phyloP scores from a whole-genome alignment of 2,797 vertebrate species.

The Gadopsis bispinosus region DNA sequence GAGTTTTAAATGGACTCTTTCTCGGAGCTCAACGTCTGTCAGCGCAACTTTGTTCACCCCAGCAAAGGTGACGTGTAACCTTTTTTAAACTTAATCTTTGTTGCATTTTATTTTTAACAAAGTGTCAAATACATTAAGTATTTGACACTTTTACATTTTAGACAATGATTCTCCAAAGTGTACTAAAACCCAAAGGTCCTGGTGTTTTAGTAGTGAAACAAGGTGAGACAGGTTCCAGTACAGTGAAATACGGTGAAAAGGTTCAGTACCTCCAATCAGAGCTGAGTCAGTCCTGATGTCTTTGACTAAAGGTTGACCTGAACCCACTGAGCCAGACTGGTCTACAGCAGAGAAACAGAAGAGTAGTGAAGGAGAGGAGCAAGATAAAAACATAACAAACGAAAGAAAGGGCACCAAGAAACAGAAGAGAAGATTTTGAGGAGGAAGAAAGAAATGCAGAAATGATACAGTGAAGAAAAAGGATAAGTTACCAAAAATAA shows the following conservation, averaged over 20 bases:
- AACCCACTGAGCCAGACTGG: slow-evolving; percentile 90
- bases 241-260: slow-evolving; percentile 10
- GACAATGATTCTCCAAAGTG: background rate
- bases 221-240: background rate
- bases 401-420: background rate
- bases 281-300: slow-evolving; percentile 92
- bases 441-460: background rate
- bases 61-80: background rate
- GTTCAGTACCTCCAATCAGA: slow-evolving; percentile 93
- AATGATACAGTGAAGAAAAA: background rate
- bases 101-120: background rate
- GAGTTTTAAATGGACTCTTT: slow-evolving; percentile 53
- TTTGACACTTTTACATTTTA: background rate
- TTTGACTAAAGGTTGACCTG: slow-evolving; percentile 91
- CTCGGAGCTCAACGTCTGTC: slow-evolving; percentile 3
- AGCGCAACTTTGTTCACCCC: background rate
- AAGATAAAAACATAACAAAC: background rate
- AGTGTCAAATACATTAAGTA: background rate
- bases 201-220: background rate
- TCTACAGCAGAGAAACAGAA: slow-evolving; percentile 83
- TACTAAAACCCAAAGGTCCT: background rate
- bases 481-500: background rate
- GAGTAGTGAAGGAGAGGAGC: background rate
- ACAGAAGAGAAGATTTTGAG: background rate
- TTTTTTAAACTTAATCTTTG: background rate